phyloP scores from a whole-genome alignment of 2,888 invertebrate species.

The Synergus gifuensis region DNA sequence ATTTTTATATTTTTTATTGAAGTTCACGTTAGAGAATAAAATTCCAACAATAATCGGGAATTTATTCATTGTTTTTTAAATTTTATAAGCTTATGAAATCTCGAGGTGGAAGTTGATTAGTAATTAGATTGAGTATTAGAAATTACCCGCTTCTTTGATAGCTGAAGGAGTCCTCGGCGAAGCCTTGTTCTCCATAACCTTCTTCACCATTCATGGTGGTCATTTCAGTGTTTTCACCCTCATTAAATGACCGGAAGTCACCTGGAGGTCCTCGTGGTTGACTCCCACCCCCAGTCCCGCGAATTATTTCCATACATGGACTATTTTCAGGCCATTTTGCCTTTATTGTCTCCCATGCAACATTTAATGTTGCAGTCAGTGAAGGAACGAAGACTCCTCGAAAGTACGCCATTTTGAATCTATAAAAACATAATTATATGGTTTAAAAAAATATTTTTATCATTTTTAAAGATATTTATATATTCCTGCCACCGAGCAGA shows the following conservation, averaged over 20 bases:
- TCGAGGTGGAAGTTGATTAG: neutral
- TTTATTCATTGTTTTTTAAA: slow-evolving; percentile 13
- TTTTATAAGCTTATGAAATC: neutral
- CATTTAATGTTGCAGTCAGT: slow-evolving; percentile 87
- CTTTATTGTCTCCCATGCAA: slow-evolving; percentile 89
- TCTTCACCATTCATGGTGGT: slow-evolving; percentile 74
- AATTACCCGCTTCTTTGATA: slow-evolving; percentile 74
- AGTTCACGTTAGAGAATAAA: neutral
- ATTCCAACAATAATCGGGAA: slow-evolving; percentile 9
- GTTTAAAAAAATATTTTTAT: neutral
- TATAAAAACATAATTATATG: neutral
- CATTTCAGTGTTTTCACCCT: slow-evolving; percentile 76
- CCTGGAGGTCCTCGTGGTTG: slow-evolving; percentile 61
- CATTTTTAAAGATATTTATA: neutral
- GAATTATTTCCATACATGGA: slow-evolving; percentile 77
- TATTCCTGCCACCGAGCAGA: neutral
- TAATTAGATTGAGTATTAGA: neutral
- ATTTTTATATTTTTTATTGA: neutral
- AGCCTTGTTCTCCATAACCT: slow-evolving; percentile 70
- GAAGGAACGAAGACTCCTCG: slow-evolving; percentile 85
- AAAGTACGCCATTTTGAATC: slow-evolving; percentile 81
- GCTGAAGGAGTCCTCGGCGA: slow-evolving; percentile 75
- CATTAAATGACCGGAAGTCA: slow-evolving; percentile 69
- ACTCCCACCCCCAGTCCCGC: slow-evolving; percentile 72
- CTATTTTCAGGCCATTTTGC: slow-evolving; percentile 87